phyloP scores from a whole-genome alignment of 2,888 invertebrate species.

The Mesorhabditis spiculigera region DNA sequence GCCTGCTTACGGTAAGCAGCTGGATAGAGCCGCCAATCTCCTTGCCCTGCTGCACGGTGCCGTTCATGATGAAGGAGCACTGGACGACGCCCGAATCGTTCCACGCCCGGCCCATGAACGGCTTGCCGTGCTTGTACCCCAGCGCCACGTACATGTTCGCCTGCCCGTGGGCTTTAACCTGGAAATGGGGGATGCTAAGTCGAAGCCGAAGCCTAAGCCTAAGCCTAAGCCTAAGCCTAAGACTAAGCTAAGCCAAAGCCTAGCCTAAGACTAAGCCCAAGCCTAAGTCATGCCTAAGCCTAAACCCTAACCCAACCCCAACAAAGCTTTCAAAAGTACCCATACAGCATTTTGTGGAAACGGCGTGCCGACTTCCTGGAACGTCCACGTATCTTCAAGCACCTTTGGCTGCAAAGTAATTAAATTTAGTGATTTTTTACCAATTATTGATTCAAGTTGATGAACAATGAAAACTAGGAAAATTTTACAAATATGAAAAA shows the following conservation, averaged over 20 bases:
- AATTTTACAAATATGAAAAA: no score
- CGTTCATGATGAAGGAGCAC: slow-evolving; percentile 23
- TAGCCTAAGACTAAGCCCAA: not conserved
- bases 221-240: no score
- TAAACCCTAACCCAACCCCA: not conserved
- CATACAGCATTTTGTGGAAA: slow-evolving; percentile 20
- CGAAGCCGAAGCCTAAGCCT: no score
- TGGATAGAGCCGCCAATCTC: slow-evolving; percentile 32
- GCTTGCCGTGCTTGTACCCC: slow-evolving; percentile 26
- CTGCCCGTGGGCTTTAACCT: slow-evolving; percentile 20
- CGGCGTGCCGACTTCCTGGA: slow-evolving; percentile 27
- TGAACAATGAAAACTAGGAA: no score
- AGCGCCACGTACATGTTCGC: slow-evolving; percentile 12
- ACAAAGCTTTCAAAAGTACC: not conserved
- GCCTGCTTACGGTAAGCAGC: slow-evolving; percentile 16
- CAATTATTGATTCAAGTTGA: no score
- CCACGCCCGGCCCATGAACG: slow-evolving; percentile 30
- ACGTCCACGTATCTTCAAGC: slow-evolving; percentile 26
- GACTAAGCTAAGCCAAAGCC: not conserved
- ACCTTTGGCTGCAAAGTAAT: no score
- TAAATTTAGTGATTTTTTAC: no score
- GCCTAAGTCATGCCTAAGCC: not conserved
- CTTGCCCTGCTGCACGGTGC: slow-evolving; percentile 18
- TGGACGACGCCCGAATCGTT: slow-evolving; percentile 30
- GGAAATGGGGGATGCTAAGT: not conserved